Percentiles rank a stretch among this genome's conserved stretches.
These are phyloP conservation scores for Trileptium ribeirensis DNA, from an alignment of 2,888 invertebrate species.

Conservation along the genomic window DNA sequence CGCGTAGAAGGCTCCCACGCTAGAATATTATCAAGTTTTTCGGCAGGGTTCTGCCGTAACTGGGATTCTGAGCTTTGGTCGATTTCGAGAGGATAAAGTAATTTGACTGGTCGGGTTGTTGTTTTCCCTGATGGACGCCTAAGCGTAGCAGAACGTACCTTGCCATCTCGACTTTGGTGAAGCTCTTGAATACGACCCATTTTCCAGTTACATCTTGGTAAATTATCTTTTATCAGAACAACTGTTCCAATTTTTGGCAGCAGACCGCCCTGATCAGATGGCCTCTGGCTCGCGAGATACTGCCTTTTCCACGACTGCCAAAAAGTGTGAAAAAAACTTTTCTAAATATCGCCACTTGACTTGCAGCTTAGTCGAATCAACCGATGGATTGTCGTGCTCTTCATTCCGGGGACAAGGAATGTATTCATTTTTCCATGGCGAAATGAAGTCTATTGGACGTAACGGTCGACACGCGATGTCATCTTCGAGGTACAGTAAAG, in stretches of 20 bases:
- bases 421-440: neutral
- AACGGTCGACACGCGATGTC: neutral
- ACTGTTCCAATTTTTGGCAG: conserved; percentile 1
- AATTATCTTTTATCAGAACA: neutral
- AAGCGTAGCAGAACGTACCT: neutral
- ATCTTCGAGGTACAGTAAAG: neutral
- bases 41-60: neutral
- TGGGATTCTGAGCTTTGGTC: neutral
- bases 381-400: neutral
- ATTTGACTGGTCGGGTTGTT: neutral
- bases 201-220: neutral
- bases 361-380: neutral
- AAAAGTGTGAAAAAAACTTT: neutral
- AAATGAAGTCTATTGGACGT: neutral
- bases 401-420: too few species aligned
- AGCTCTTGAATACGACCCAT: neutral
- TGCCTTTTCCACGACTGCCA: neutral
- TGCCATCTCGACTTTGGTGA: neutral
- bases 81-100: neutral
- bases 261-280: neutral
- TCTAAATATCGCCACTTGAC: neutral
- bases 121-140: neutral
- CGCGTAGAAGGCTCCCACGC: neutral
- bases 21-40: neutral
- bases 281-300: neutral